Evolutionary conservation across 1,140 invertebrate species (phyloP).

Genomic region (Nebria ingens): DNA sequence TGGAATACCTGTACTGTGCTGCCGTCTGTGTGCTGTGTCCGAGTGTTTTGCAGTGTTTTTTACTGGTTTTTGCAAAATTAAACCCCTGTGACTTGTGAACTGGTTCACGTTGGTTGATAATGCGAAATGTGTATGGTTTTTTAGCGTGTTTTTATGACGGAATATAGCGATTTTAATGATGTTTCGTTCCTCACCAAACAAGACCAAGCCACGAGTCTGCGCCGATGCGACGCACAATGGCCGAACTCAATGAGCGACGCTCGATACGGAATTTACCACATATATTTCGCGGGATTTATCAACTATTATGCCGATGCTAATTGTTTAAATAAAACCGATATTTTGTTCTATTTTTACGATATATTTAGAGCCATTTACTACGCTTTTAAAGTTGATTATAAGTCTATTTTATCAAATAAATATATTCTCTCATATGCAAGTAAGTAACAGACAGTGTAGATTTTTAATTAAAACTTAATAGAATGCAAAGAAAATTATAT

Average conservation of each 20-base stretch:
- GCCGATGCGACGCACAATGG: background rate
- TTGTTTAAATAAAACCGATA: too few species aligned
- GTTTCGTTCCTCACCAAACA: background rate
- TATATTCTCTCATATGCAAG: too few species aligned
- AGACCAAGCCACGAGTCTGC: background rate
- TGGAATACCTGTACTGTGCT: background rate
- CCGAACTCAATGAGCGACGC: background rate
- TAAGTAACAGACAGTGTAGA: too few species aligned
- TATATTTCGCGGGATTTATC: too few species aligned
- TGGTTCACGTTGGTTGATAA: background rate
- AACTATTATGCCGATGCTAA: too few species aligned
- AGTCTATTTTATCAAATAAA: too few species aligned
- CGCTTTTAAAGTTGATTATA: too few species aligned
- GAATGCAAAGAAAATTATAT: too few species aligned
- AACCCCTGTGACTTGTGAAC: background rate
- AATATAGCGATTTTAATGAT: background rate
- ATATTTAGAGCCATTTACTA: too few species aligned
- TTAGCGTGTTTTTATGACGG: background rate
- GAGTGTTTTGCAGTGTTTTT: constrained; percentile 3
- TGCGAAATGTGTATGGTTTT: background rate
- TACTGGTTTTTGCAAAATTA: constrained; percentile 1
- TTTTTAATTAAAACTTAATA: too few species aligned
- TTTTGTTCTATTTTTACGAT: too few species aligned
- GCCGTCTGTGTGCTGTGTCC: background rate
- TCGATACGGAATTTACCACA: too few species aligned